Evolutionary conservation across 2,797 vertebrate species (phyloP), one percentile per base, ranked within the genome.

Genomic region (Hydrocynus forskahlii): DNA sequence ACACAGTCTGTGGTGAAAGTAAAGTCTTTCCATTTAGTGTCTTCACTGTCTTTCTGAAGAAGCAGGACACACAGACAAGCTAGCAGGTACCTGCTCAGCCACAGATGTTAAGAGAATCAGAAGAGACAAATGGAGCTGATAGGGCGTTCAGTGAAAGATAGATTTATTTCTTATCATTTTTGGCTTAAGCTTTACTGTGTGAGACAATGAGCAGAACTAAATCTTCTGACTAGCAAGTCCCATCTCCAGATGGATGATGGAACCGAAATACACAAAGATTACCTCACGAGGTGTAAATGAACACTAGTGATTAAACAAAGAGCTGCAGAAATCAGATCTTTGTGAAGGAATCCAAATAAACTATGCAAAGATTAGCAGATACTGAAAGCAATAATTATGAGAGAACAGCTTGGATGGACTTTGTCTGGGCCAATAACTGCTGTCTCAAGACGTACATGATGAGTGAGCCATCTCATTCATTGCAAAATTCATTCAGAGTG

Each of bases 71-170:
- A 12, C 6, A 23, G 29, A 19, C 63, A 17, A 17, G 23, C 16
- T 64, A 64, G 62, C 57, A 78, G 76, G 76, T 71, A 79, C 23
- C 59, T 13, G 43, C n/a, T 25, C 45, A 54, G 59, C 29, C 35
- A 67, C 64, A 67, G 64, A 64, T 38, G 25, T 67, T 67, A 19
- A 43, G 38, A n/a, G 64, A 67, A 19, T n/a, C 35, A 64, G 13
- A 7, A 14, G 13, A 67, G 19, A 40, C 7, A 64, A 35, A 29
- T 55, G 57, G 68, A 72, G 21, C 45, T 72, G 43, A 72, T 64
- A 64, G 59, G 1, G 45, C 54, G 19, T 54, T 13, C 69, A 23
- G 23, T 45, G 12, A 57, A 71, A 60, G 2, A 35, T 9, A 50
- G 48, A 62, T 14, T 6, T 54, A 72, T 5, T 4, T 62, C 14